A percentile compares a stretch with the other conserved stretches of the same genome.
Evolutionary conservation across 1,140 invertebrate genomes (phyloP).

Genomic region (Liolophura sinensis): DNA sequence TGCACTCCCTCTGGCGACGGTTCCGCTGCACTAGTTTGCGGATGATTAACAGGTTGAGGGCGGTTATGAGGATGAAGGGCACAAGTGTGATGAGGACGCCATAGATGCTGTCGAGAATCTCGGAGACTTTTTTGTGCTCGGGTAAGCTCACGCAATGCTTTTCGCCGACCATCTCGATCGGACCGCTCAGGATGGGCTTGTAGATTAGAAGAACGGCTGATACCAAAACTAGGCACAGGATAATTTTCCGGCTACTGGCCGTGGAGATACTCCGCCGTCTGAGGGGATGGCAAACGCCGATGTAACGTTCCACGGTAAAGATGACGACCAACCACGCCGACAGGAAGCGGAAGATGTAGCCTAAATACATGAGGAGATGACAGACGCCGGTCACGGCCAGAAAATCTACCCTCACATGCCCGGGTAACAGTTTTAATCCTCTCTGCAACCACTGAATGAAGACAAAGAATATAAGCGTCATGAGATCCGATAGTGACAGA

Average conservation of each 20-base stretch:
- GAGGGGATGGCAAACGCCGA: conserved; percentile 73
- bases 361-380: conserved; percentile 38
- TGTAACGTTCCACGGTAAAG: conserved; percentile 76
- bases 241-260: conserved; percentile 13
- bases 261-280: conserved; percentile 23
- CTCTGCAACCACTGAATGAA: conserved; percentile 40
- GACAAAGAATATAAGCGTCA: conserved; percentile 42
- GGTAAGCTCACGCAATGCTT: conserved; percentile 22
- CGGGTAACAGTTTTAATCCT: conserved; percentile 19
- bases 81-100: conserved; percentile 32
- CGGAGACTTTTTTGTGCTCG: conserved; percentile 22
- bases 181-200: conserved; percentile 27
- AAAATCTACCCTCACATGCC: conserved; percentile 18
- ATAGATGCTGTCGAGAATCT: conserved; percentile 38
- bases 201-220: conserved; percentile 19
- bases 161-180: conserved; percentile 9
- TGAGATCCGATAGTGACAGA: conserved; percentile 41
- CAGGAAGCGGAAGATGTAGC: conserved; percentile 61
- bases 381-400: conserved; percentile 40
- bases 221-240: conserved; percentile 9
- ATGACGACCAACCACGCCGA: conserved; percentile 74
- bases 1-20: conserved; percentile 17
- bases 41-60: conserved; percentile 33
- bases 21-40: conserved; percentile 27
- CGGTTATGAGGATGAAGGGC: conserved; percentile 33